Conservation (phyloP, 1,140 invertebrate species). For the Spodoptera frugiperda region DNA sequence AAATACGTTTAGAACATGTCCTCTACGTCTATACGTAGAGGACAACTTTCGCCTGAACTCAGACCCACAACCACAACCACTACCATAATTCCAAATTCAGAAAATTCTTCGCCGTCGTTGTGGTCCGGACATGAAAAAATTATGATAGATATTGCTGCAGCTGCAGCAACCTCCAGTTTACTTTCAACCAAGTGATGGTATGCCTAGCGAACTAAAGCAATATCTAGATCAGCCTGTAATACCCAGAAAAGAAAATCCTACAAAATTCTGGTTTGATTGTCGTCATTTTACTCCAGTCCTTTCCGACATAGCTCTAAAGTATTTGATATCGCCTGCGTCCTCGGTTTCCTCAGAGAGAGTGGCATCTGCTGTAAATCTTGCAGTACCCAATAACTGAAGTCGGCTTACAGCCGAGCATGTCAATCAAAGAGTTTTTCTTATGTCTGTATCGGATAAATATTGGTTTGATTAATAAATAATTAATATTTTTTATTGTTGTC, state of each 20-base stretch:
- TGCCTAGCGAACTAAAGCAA: slow-evolving; percentile 55
- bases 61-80: neutral
- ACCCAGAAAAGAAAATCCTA: slow-evolving; percentile 49
- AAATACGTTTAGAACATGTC: slow-evolving; percentile 57
- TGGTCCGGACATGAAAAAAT: slow-evolving; percentile 55
- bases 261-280: slow-evolving; percentile 55
- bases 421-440: slow-evolving; percentile 62
- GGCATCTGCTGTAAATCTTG: slow-evolving; percentile 61
- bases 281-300: slow-evolving; percentile 55
- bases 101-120: slow-evolving; percentile 47
- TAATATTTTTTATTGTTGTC: slow-evolving; percentile 10
- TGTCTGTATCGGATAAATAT: slow-evolving; percentile 63
- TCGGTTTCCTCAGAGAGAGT: slow-evolving; percentile 63
- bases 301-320: slow-evolving; percentile 60
- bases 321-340: slow-evolving; percentile 58
- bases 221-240: slow-evolving; percentile 51
- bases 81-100: slow-evolving; percentile 36
- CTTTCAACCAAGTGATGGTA: slow-evolving; percentile 49
- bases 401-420: slow-evolving; percentile 61
- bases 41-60: slow-evolving; percentile 52
- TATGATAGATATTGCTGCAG: slow-evolving; percentile 44
- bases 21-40: slow-evolving; percentile 56
- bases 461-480: slow-evolving; percentile 58
- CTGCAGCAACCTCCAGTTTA: slow-evolving; percentile 33
- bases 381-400: slow-evolving; percentile 61